These are phyloP conservation scores for Druon quercuslanigerum DNA, from an alignment of 1,140 invertebrate genomes.

Conservation along the genomic window DNA sequence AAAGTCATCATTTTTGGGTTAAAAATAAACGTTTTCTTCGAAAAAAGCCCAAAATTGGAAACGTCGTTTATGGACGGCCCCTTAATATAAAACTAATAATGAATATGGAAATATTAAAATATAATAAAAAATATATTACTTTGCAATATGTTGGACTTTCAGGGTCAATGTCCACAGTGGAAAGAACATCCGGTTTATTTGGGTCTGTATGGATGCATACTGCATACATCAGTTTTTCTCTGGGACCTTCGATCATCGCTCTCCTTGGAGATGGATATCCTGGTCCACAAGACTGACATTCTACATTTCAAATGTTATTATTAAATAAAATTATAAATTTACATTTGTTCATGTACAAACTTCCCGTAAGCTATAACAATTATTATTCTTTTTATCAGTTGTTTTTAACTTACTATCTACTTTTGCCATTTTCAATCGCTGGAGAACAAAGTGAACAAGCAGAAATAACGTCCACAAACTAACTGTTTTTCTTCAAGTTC, in stretches of 20 bases:
- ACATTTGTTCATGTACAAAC: background rate
- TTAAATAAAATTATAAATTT: background rate
- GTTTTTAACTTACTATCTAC: background rate
- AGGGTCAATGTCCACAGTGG: conserved; percentile 94
- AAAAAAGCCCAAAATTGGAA: no score
- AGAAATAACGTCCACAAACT: no score
- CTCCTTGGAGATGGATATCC: conserved; percentile 87
- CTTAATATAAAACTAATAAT: background rate
- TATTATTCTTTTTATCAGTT: background rate
- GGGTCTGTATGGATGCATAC: conserved; percentile 87
- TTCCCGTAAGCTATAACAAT: background rate
- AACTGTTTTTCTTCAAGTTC: no score
- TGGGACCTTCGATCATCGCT: conserved; percentile 86
- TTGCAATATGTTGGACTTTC: conserved; percentile 89
- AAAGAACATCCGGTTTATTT: conserved; percentile 89
- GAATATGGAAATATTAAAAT: conserved; percentile 25
- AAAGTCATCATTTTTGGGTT: no score
- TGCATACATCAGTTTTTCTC: conserved; percentile 91
- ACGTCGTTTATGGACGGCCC: no score
- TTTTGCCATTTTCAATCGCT: background rate
- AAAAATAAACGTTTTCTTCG: no score
- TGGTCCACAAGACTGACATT: conserved; percentile 77
- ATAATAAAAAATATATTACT: conserved; percentile 66
- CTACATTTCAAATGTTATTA: conserved; percentile 44
- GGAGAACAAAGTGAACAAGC: background rate